Percentiles rank a stretch among this genome's conserved stretches.
phyloP scores from a whole-genome alignment of 2,888 invertebrate genomes.

The Oscheius myriophilus region DNA sequence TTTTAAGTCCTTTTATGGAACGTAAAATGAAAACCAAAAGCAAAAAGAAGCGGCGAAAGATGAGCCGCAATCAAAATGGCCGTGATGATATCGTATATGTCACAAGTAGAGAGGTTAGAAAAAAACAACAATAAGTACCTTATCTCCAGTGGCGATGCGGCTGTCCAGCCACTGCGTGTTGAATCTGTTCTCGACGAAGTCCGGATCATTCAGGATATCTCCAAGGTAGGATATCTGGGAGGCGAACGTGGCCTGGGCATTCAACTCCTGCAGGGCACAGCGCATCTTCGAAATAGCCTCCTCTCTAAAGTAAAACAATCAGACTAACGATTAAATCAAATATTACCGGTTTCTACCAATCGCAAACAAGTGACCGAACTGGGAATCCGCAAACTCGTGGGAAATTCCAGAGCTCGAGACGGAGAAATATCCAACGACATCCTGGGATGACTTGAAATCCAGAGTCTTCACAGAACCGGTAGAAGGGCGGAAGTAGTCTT shows the following conservation, averaged over 20 bases:
- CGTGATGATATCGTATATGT: slow-evolving; percentile 64
- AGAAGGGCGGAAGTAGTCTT: slow-evolving; percentile 59
- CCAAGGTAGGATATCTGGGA: slow-evolving; percentile 98
- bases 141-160: slow-evolving; percentile 81
- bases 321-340: neutral
- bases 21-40: too few relatives aligned
- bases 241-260: slow-evolving; percentile 95
- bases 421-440: slow-evolving; percentile 99
- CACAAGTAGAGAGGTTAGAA: slow-evolving; percentile 52
- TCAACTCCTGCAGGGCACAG: slow-evolving; percentile 93
- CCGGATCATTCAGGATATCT: slow-evolving; percentile 89
- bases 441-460: slow-evolving; percentile 97
- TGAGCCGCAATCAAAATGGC: too few relatives aligned
- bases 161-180: slow-evolving; percentile 97
- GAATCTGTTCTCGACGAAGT: slow-evolving; percentile 87
- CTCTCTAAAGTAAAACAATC: slow-evolving; percentile 40
- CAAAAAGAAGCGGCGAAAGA: too few relatives aligned
- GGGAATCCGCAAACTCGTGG: slow-evolving; percentile 99
- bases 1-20: too few relatives aligned
- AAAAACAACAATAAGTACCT: neutral
- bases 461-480: slow-evolving; percentile 83
- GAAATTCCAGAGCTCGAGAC: slow-evolving; percentile 96
- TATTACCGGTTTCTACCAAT: slow-evolving; percentile 94
- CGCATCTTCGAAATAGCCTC: slow-evolving; percentile 79
- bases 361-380: slow-evolving; percentile 99